These are phyloP conservation scores for Argyresthia goedartella DNA, from an alignment of 2,888 invertebrate genomes.

Conservation along the genomic window DNA sequence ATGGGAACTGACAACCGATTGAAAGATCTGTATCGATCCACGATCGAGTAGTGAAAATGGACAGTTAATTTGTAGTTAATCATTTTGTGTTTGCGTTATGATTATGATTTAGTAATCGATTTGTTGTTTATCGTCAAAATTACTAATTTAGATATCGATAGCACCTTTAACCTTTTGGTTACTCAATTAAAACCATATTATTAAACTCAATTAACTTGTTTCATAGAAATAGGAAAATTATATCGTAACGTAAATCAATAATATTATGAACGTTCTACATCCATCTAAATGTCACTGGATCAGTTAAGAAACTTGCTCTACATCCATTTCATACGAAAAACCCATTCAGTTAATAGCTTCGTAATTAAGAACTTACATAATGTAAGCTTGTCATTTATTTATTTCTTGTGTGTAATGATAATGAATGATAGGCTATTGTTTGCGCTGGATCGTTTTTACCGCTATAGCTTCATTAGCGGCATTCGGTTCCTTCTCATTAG, in stretches of 20 bases:
- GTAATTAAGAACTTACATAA: neutral
- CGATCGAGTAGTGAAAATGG: slow-evolving; percentile 19
- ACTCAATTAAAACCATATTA: too few relatives aligned
- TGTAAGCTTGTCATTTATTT: neutral
- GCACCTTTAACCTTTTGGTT: too few relatives aligned
- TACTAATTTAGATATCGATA: too few relatives aligned
- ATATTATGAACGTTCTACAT: neutral
- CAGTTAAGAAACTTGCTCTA: too few relatives aligned
- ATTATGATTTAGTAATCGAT: neutral
- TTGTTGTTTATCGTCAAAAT: too few relatives aligned
- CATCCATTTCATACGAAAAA: neutral
- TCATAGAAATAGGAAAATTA: too few relatives aligned
- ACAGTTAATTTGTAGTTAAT: slow-evolving; percentile 25
- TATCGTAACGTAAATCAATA: too few relatives aligned
- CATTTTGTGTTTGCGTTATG: slow-evolving; percentile 19
- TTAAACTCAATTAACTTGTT: too few relatives aligned
- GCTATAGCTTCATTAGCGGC: slow-evolving; percentile 40
- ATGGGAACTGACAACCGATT: slow-evolving; percentile 34
- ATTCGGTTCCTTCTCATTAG: neutral
- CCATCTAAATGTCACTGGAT: neutral
- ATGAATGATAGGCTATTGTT: slow-evolving; percentile 8
- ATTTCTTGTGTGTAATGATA: too few relatives aligned
- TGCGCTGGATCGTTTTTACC: slow-evolving; percentile 23
- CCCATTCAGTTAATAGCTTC: neutral
- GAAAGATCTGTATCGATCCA: slow-evolving; percentile 30